A percentile compares a stretch with the other conserved stretches of the same genome.
These are phyloP conservation scores for Neostethus bicornis DNA, from an alignment of 2,797 vertebrate species.

Conservation along the genomic window DNA sequence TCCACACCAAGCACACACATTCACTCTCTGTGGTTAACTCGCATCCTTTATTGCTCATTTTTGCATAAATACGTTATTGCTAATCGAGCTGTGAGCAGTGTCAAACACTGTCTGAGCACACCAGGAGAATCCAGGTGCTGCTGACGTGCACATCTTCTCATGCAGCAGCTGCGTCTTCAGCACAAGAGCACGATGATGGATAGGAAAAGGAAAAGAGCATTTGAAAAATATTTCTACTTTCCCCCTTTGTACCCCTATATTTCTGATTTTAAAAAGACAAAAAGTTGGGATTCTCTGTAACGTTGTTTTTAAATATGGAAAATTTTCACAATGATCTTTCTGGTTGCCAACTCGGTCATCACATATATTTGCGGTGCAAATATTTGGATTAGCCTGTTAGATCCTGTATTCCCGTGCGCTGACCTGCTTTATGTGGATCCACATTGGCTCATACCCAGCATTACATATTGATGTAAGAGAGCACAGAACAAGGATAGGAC, in stretches of 20 bases:
- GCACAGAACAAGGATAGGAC: slow-evolving; percentile 22
- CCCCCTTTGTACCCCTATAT: too few relatives aligned
- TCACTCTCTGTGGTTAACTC: not conserved
- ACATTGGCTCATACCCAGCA: slow-evolving; percentile 19
- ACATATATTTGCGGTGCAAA: slow-evolving; percentile 25
- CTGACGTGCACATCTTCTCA: slow-evolving; percentile 6
- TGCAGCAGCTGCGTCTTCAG: slow-evolving; percentile 2
- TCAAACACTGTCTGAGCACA: slow-evolving; percentile 21
- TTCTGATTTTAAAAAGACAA: not conserved
- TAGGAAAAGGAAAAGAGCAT: too few relatives aligned
- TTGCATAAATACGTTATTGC: slow-evolving; percentile 22
- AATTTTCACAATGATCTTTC: not conserved
- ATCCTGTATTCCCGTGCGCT: slow-evolving; percentile 20
- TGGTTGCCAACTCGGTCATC: not conserved
- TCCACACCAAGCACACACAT: not conserved
- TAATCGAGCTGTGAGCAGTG: slow-evolving; percentile 38
- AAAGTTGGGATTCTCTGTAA: not conserved
- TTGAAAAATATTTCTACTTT: too few relatives aligned
- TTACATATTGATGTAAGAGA: not conserved
- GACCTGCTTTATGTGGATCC: slow-evolving; percentile 6
- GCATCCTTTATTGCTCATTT: slow-evolving; percentile 3
- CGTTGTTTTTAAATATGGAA: not conserved
- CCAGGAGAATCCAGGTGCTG: slow-evolving; percentile 40
- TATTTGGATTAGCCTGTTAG: slow-evolving; percentile 30
- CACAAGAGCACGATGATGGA: not conserved